Evolutionary conservation across 2,113 vertebrate species (phyloP).

Genomic region (Psilopsiagon aymara): DNA sequence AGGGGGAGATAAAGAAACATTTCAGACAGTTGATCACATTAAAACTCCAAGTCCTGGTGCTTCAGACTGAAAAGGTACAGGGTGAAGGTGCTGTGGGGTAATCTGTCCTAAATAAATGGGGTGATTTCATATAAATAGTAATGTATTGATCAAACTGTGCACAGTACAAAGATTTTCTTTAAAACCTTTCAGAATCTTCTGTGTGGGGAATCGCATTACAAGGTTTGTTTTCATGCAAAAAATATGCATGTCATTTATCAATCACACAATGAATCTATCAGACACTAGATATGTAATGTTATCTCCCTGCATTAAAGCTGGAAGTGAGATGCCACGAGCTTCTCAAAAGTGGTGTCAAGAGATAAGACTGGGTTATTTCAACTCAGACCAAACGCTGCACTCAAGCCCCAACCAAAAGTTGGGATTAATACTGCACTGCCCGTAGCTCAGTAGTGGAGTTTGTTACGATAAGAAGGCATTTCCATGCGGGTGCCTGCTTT

Average conservation of each 20-base stretch:
- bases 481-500: background rate
- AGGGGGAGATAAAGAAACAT: background rate
- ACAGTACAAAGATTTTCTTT: background rate
- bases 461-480: background rate
- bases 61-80: background rate
- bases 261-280: slow-evolving; percentile 53
- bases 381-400: background rate
- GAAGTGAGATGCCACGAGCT: background rate
- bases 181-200: background rate
- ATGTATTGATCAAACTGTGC: background rate
- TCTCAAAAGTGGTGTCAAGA: background rate
- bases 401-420: background rate
- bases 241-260: slow-evolving; percentile 54
- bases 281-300: background rate
- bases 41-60: background rate
- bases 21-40: background rate
- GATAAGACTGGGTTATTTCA: background rate
- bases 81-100: background rate
- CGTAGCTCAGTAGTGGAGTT: background rate
- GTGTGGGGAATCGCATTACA: background rate
- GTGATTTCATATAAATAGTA: background rate
- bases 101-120: background rate
- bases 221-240: slow-evolving; percentile 24
- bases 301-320: slow-evolving; percentile 13
- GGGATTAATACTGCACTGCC: background rate